A percentile compares a stretch with the other conserved stretches of the same genome.
phyloP scores from a whole-genome alignment of 2,888 invertebrate genomes.

The Phania funesta region DNA sequence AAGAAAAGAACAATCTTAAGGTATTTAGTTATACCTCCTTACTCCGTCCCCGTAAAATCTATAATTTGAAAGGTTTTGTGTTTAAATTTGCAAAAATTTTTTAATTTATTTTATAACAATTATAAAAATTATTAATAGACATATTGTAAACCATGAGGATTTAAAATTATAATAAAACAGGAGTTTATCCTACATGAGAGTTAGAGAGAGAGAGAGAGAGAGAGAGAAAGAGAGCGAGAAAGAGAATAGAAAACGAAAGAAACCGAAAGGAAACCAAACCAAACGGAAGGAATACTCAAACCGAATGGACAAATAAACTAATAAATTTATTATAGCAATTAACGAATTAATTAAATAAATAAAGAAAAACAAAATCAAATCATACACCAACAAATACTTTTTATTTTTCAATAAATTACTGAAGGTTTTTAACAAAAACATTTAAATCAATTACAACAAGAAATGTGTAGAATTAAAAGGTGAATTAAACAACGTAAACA shows the following conservation, averaged over 20 bases:
- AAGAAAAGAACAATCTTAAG: conserved; percentile 55
- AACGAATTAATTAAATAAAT: neutral
- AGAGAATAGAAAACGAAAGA: neutral
- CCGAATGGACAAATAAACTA: conserved; percentile 17
- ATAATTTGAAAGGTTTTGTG: conserved; percentile 67
- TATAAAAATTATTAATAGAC: conserved; percentile 20
- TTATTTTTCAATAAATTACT: neutral
- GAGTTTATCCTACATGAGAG: conserved; percentile 37
- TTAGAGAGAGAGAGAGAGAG: neutral
- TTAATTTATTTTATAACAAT: conserved; percentile 35
- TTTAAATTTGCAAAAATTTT: conserved; percentile 65
- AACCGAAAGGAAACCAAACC: neutral
- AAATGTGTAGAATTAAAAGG: conserved; percentile 57
- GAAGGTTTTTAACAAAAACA: conserved; percentile 43
- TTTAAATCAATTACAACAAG: conserved; percentile 58
- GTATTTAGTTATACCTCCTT: conserved; percentile 79
- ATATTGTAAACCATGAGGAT: conserved; percentile 3
- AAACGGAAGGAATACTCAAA: too few relatives aligned
- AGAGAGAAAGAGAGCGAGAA: neutral
- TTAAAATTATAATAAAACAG: neutral
- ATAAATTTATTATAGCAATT: neutral
- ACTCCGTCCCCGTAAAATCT: conserved; percentile 81
- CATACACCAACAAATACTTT: conserved; percentile 21
- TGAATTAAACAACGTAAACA: conserved; percentile 60
- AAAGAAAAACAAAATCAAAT: neutral